Evolutionary conservation across 2,888 invertebrate species (phyloP).

Genomic region (Podotricha telesiphe): DNA sequence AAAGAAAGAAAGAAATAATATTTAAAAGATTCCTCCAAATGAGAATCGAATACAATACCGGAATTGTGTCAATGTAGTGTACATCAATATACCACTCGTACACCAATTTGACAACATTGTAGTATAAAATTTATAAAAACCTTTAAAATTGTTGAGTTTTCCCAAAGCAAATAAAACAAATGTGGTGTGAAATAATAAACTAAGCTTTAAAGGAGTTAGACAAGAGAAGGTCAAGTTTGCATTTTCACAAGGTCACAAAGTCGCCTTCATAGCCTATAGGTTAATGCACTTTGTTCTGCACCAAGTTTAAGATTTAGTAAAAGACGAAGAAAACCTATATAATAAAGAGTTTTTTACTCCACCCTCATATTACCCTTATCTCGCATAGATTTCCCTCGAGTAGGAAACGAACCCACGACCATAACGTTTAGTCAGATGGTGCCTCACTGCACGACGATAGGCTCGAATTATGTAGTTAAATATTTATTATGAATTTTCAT

Average conservation of each 20-base stretch:
- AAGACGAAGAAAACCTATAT: neutral
- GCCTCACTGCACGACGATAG: neutral
- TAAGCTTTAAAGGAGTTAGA: conserved; percentile 10
- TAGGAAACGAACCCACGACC: neutral
- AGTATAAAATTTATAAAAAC: no score
- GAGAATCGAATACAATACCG: no score
- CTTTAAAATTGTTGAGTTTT: neutral
- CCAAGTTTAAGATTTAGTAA: neutral
- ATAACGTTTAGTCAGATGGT: neutral
- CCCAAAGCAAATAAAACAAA: neutral
- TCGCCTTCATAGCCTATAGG: conserved; percentile 2
- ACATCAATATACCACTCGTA: no score
- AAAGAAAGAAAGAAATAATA: no score
- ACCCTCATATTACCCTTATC: no score
- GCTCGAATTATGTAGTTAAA: no score
- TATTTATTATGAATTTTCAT: no score
- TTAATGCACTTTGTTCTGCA: conserved; percentile 5
- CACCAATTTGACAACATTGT: no score
- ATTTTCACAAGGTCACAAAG: conserved; percentile 16
- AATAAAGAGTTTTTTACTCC: neutral
- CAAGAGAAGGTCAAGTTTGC: conserved; percentile 18
- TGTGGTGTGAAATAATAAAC: conserved; percentile 11
- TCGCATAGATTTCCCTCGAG: no score
- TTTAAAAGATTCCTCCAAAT: no score
- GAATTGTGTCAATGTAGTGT: no score